phyloP scores from a whole-genome alignment of 2,888 invertebrate species.

The Ptycholaimellus sp. region DNA sequence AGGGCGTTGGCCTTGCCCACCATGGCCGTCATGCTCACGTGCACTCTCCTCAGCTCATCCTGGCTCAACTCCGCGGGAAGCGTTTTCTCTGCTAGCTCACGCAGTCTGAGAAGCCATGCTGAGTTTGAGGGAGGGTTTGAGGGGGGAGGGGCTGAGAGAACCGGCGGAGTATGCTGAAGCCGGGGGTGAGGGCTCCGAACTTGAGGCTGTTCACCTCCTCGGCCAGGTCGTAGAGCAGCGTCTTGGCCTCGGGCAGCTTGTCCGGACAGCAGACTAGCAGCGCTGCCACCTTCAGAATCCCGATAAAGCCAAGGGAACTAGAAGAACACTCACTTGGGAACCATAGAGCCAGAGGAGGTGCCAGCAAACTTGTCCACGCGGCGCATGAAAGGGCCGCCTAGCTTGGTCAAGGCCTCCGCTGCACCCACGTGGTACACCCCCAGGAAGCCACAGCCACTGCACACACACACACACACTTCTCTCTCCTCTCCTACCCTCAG shows the following conservation, averaged over 20 bases:
- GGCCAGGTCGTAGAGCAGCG: constrained; percentile 15
- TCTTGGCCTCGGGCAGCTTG: constrained; percentile 7
- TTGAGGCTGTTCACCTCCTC: constrained; percentile 15
- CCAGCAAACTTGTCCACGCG: constrained; percentile 14
- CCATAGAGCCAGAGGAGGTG: constrained; percentile 18
- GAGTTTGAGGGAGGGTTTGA: too few species aligned
- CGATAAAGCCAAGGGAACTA: too few species aligned
- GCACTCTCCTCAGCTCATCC: constrained; percentile 12
- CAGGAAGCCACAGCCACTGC: constrained; percentile 20
- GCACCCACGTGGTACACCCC: constrained; percentile 21
- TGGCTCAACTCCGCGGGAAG: constrained; percentile 13
- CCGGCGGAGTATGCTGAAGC: constrained; percentile 17
- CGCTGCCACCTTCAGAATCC: too few species aligned
- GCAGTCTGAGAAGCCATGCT: too few species aligned
- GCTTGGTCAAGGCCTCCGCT: constrained; percentile 11
- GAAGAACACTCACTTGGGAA: too few species aligned
- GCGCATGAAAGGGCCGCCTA: neutral
- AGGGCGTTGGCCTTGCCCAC: neutral
- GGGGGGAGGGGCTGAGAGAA: too few species aligned
- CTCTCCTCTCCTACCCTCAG: too few species aligned
- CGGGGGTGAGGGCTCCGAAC: constrained; percentile 22
- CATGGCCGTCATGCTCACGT: constrained; percentile 10
- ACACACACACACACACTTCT: too few species aligned
- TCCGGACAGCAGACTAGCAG: constrained; percentile 14
- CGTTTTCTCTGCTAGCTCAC: too few species aligned